A percentile compares a stretch with the other conserved stretches of the same genome.
phyloP scores from a whole-genome alignment of 2,797 vertebrate genomes.

The Sebastes glaucus region DNA sequence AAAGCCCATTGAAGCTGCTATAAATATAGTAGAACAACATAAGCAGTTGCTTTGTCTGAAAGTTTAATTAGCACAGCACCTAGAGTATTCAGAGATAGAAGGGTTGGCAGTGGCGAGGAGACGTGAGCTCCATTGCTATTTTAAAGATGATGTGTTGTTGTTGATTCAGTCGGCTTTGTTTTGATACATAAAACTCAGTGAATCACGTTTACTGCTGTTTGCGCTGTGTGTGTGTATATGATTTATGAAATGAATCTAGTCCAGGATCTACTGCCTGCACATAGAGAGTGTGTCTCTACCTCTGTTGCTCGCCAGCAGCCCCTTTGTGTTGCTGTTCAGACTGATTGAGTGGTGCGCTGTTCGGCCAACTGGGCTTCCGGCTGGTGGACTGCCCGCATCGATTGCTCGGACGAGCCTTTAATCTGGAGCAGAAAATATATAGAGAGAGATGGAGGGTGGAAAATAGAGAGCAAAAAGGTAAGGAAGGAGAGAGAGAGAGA shows the following conservation, averaged over 20 bases:
- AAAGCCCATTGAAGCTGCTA: slow-evolving; percentile 46
- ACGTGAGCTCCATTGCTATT: slow-evolving; percentile 15
- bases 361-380: slow-evolving; percentile 67
- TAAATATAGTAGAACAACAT: slow-evolving; percentile 44
- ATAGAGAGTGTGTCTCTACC: slow-evolving; percentile 48
- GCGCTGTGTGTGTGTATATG: slow-evolving; percentile 8
- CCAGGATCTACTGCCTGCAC: slow-evolving; percentile 40
- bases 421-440: slow-evolving; percentile 37
- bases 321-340: slow-evolving; percentile 58
- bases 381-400: slow-evolving; percentile 63
- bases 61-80: slow-evolving; percentile 58
- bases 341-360: slow-evolving; percentile 62
- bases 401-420: slow-evolving; percentile 47
- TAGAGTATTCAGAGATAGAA: slow-evolving; percentile 46
- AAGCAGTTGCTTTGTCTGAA: slow-evolving; percentile 52
- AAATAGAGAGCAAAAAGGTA: neutral
- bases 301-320: slow-evolving; percentile 49
- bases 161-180: slow-evolving; percentile 28
- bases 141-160: slow-evolving; percentile 34
- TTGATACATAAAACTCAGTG: slow-evolving; percentile 21
- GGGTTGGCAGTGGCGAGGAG: slow-evolving; percentile 14
- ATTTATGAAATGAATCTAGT: slow-evolving; percentile 31
- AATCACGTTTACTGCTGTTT: slow-evolving; percentile 18
- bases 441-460: neutral
- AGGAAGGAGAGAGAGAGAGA: neutral